phyloP scores from a whole-genome alignment of 2,113 vertebrate genomes.

The Poicephalus gulielmi region DNA sequence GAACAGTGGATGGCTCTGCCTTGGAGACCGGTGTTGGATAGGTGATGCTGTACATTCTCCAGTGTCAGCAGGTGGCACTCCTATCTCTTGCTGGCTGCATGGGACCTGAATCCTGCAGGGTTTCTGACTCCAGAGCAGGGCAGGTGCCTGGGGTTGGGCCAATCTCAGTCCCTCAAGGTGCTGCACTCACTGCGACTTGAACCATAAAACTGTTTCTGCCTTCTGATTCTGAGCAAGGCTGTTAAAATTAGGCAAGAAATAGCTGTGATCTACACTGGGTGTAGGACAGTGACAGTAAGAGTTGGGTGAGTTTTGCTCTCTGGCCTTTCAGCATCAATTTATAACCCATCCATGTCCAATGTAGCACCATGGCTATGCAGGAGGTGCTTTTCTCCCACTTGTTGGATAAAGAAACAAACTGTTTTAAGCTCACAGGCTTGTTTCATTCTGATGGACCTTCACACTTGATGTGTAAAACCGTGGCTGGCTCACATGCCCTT shows the following conservation, averaged over 20 bases:
- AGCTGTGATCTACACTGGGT: background rate
- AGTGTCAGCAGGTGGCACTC: background rate
- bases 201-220: background rate
- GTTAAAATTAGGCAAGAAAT: background rate
- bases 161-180: background rate
- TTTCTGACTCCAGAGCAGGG: background rate
- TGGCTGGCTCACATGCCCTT: accelerated
- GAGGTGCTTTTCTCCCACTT: background rate
- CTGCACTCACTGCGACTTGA: background rate
- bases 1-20: background rate
- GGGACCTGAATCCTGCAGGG: background rate
- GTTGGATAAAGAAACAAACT: background rate
- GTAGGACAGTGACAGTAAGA: background rate
- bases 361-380: accelerated
- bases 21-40: background rate
- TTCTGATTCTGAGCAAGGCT: background rate
- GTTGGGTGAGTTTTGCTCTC: background rate
- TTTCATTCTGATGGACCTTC: background rate
- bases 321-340: background rate
- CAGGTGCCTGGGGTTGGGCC: background rate
- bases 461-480: background rate
- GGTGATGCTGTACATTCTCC: background rate
- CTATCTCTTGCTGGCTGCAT: background rate
- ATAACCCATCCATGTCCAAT: accelerated
- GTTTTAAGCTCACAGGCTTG: background rate